Base-by-base conservation (phyloP, 2,888 invertebrate genomes). In the Diarsia brunnea region DNA sequence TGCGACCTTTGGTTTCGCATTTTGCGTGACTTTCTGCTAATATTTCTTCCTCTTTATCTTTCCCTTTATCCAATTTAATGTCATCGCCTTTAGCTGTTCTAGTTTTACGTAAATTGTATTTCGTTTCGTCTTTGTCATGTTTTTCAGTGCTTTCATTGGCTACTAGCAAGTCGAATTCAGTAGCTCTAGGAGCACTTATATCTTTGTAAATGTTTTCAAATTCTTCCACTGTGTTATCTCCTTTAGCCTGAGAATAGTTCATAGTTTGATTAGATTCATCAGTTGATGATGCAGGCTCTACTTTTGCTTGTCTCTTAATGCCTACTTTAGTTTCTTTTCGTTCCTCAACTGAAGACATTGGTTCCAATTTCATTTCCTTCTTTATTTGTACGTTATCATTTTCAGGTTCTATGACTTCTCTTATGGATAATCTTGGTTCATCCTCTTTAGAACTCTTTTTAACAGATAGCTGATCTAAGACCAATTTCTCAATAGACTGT, bases 201-300 rank as follows among this genome's bases (percentile, higher is more conserved):
- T 95, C 90, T 86, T 95, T 95, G 81, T 92, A 96, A 51, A 96
- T 93, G 38, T 94, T 94, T 81, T 96, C 96, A 72, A 96, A 96
- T 72, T 92, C 93, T 49, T 95, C 94, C 38, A 93, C 87, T 0
- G 95, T 95, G 70, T 95, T 94, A 66, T 87, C 78, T 47, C 61
- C 69, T 43, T 65, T 78, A 21, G 64, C 65, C 63, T 78, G 78
- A 12, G 78, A 69, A 68, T 79, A 84, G 64, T 81, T 82, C 27
- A 76, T 58, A 14, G 76, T 80, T 76, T 83, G 81, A 69, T 86
- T 86, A 21, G 78, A 70, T 81, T 84, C 84, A 64, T 88, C 80
- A n/a, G 75, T 47, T 7, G 76, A 75, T 21, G 75, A 72, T n/a
- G 60, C 63, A 8, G 76, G 71, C 27, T 86, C 81, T 53, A 73